phyloP scores from a whole-genome alignment of 2,113 vertebrate species.

The Ardeotis arabs region DNA sequence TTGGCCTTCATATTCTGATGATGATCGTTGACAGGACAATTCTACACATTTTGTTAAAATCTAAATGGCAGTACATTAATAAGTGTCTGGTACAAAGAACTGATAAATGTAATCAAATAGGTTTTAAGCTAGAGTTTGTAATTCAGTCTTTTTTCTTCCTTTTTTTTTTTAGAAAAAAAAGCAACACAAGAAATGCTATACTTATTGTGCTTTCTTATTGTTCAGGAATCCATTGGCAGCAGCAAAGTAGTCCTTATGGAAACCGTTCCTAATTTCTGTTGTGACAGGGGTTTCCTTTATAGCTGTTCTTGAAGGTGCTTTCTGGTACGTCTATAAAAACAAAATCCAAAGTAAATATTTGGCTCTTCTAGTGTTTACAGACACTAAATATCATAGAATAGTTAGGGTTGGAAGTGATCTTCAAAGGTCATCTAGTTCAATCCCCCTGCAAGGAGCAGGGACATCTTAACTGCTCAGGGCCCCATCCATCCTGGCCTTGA shows the following conservation, averaged over 20 bases:
- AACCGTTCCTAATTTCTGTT: slow-evolving; percentile 77
- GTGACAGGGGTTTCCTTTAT: slow-evolving; percentile 15
- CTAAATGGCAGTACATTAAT: slow-evolving; percentile 63
- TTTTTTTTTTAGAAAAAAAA: not conserved
- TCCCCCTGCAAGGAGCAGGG: too few relatives aligned
- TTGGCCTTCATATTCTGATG: not conserved
- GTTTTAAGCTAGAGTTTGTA: slow-evolving; percentile 64
- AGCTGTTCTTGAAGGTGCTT: slow-evolving; percentile 68
- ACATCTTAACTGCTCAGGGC: too few relatives aligned
- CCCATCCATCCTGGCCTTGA: too few relatives aligned
- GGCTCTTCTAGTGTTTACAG: not conserved
- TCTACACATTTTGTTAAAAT: slow-evolving; percentile 57
- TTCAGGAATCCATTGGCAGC: slow-evolving; percentile 72
- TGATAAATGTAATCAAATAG: slow-evolving; percentile 53
- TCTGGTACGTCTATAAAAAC: slow-evolving; percentile 79
- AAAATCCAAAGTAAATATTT: not conserved
- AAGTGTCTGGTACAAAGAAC: slow-evolving; percentile 66
- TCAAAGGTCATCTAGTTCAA: too few relatives aligned
- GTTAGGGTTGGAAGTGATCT: too few relatives aligned
- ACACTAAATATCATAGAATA: too few relatives aligned
- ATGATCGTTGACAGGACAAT: slow-evolving; percentile 36
- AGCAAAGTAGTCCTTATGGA: slow-evolving; percentile 75
- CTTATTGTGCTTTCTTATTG: slow-evolving; percentile 80
- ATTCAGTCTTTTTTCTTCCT: slow-evolving; percentile 58
- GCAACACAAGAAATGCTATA: not conserved